These are phyloP conservation scores for Rhaphigaster nebulosa DNA, from an alignment of 2,888 invertebrate species.

Conservation along the genomic window DNA sequence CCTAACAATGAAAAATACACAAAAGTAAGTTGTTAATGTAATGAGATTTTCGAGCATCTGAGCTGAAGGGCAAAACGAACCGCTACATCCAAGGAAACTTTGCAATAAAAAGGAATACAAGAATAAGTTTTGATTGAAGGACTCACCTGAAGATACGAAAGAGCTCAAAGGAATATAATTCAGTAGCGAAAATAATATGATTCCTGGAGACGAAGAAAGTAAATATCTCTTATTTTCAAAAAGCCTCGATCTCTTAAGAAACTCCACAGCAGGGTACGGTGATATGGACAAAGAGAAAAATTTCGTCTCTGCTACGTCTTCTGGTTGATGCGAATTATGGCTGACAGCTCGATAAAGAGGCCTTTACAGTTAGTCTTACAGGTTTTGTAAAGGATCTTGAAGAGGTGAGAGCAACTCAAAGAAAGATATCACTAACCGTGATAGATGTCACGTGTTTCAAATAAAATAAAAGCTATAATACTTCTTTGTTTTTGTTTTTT, in stretches of 20 bases:
- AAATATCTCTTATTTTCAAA: slow-evolving; percentile 44
- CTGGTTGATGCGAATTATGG: neutral
- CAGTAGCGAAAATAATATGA: neutral
- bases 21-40: neutral
- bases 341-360: neutral
- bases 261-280: neutral
- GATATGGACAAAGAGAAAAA: neutral
- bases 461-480: no score
- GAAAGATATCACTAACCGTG: neutral
- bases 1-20: neutral
- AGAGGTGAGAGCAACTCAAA: neutral
- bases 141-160: neutral
- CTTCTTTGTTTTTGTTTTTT: no score
- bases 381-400: neutral
- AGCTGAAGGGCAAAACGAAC: neutral
- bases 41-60: neutral
- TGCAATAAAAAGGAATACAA: slow-evolving; percentile 5
- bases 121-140: slow-evolving; percentile 16
- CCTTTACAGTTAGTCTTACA: neutral
- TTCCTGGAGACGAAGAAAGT: neutral
- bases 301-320: neutral
- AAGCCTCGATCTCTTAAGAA: neutral
- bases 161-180: slow-evolving; percentile 14
- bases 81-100: neutral
- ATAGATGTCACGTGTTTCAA: neutral